Base-by-base conservation (phyloP, 37 sponge, comb jelly and placozoan genomes). In the Aphrocallistes beatrix region DNA sequence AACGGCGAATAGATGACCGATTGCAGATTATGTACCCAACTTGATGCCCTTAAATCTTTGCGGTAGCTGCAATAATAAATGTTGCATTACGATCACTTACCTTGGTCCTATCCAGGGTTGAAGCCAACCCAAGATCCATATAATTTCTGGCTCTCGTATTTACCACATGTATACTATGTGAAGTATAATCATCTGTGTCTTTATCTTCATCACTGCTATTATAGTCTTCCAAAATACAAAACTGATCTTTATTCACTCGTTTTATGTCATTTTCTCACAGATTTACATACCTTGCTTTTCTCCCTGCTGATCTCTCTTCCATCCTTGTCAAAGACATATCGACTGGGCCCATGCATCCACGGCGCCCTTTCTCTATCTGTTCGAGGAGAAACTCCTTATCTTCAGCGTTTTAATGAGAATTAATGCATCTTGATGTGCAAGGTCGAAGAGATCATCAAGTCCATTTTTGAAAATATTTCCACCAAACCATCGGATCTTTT, bases 281-380 rank as follows among this genome's bases (percentile, higher is more conserved):
- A 6, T 25, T 13, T 60, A 32, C 34, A 60, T 25, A 30, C 21
- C 75, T 60, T 32, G 25, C 75, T 60, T 60, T 60, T 60, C 8
- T 28, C 25, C n/a, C 75, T 60, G 34, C 75, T 28, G 21, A 60
- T 19, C 34, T 60, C 75, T 60, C 75, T 32, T 32, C 75, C 75
- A 60, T 60, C 75, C 75, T 32, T 28, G 75, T 60, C 75, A 60
- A 13, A 60, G 75, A 60, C 3, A 60, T 21, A 32, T 60, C 32
- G 75, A 28, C 75, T 60, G 75, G 75, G 75, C 75, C 75, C 75
- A 60, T 60, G n/a, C 34, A 60, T 60, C 75, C 34, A 60, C 75
- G 75, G 75, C 75, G 75, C 75, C 75, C 21, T 47, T 21, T 60
- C n/a, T 60, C 75, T 60, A 19, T 60, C 75, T 60, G 34, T 60